Evolutionary conservation across 2,888 invertebrate genomes (phyloP), one percentile per base, ranked within the genome.

Genomic region (Eristalinus aeneus): DNA sequence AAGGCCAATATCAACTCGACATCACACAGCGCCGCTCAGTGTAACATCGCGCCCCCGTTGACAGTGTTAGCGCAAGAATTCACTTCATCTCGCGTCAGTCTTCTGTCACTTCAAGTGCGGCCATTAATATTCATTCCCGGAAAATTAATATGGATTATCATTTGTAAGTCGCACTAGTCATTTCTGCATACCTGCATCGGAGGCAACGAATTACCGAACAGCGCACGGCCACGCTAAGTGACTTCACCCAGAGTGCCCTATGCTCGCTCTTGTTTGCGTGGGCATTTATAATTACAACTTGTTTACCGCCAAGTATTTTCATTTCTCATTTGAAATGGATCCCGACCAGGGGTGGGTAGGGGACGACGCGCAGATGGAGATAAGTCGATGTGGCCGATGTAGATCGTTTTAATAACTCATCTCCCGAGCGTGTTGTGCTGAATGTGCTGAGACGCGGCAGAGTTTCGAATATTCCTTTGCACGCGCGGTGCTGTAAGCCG

Each of bases 391-490:
- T 16, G 63, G 58, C 34, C 60, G 75, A 75, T 75, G 32, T 68
- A 61, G 58, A 75, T 64, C 58, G 32, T 60, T 67, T 64, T 65
- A 74, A 74, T 74, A 64, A 54, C 32, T 63, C 20, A 68, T 68
- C 46, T 31, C 12, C 20, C 8, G 8, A n/a, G 46, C 46, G 46
- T 8, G 27, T 27, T 27, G 2, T 16, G 46, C 46, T 46, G 46
- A 46, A 46, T 46, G 46, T 16, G 8, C 46, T 8, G 16, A 16
- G 16, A 46, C 16, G n/a, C 16, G 46, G 1, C 8, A 8, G 16
- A 46, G 16, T 46, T 46, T 8, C n/a, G 16, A n/a, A 46, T 16
- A 8, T 46, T 8, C 46, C 8, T 68, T 11, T 5, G 16, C 10
- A 20, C 20, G 16, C 8, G n/a, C 46, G 46, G 5, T 2, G 1